Base-by-base conservation (phyloP, 1,140 invertebrate genomes). In the Dinoponera quadriceps region DNA sequence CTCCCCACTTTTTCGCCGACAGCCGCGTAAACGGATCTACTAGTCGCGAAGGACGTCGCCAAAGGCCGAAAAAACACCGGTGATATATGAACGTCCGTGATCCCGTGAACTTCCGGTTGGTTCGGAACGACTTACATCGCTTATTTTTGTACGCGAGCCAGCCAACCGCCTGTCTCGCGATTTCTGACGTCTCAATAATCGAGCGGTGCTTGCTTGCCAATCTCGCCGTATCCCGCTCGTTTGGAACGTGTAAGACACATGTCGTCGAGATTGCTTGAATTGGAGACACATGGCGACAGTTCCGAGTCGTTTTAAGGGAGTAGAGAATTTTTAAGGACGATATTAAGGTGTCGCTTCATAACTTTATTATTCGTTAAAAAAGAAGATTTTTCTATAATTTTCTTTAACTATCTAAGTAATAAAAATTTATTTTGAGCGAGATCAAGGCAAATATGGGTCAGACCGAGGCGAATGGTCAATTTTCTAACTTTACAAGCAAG, bases 1-100 rank as follows among this genome's bases (percentile, higher is more conserved):
- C 20, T 62, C 62, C 2, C 22, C 25, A 60, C 49, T 49, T 60
- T 68, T 62, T 62, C 38, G 1, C 55, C 27, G 38, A 5, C 7
- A 66, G 63, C 25, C 65, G 66, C 63, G 25, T 77, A 73, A 86
- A 72, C 62, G 77, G 3, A 59, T 80, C 20, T 20, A 29, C 51
- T 29, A 57, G 9, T 57, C 4, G 33, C 14, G n/a, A 71, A 33
- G 18, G 66, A 78, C 29, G 48, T 38, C 16, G 73, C n/a, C 49
- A n/a, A 71, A 63, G 44, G 27, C 22, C 55, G 54, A 77, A 54
- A 74, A 65, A 77, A 66, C 38, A 77, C 18, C 20, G 29, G 4
- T 54, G 48, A 77, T 54, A 44, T 62, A 62, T 18, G 73, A 77
- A 65, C 62, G 48, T 29, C n/a, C 7, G 44, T 54, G 62, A 66